These are phyloP conservation scores for Chrysochloris asiatica DNA, from an alignment of 2,113 vertebrate species.

Conservation along the genomic window DNA sequence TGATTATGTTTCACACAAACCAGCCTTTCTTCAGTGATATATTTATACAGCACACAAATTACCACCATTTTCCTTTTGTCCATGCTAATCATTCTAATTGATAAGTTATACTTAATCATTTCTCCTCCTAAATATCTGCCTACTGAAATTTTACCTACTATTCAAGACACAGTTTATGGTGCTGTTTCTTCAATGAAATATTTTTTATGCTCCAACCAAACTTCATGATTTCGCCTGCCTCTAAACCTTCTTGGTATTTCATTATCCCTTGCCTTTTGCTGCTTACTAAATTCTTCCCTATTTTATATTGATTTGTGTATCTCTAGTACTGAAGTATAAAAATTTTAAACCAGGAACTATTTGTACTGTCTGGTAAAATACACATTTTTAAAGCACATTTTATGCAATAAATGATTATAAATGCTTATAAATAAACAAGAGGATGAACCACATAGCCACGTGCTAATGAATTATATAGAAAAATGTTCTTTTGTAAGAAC, in stretches of 20 bases:
- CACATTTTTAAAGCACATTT: background rate
- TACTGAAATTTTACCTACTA: background rate
- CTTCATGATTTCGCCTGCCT: background rate
- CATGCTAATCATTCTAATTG: background rate
- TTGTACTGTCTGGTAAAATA: background rate
- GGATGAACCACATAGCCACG: background rate
- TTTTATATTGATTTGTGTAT: background rate
- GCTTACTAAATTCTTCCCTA: background rate
- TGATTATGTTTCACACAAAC: background rate
- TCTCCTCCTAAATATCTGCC: background rate
- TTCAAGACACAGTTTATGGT: background rate
- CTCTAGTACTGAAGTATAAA: background rate
- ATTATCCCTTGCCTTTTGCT: background rate
- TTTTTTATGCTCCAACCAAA: background rate
- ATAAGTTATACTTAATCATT: background rate
- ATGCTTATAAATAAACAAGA: background rate
- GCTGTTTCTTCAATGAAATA: background rate
- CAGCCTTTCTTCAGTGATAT: background rate
- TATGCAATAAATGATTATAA: background rate
- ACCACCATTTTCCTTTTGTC: background rate
- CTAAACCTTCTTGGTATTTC: background rate
- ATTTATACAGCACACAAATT: no score
- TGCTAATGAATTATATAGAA: background rate
- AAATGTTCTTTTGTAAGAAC: background rate
- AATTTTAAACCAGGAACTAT: background rate